phyloP scores from a whole-genome alignment of 2,888 invertebrate genomes.

The Zhengitettix transpicula region DNA sequence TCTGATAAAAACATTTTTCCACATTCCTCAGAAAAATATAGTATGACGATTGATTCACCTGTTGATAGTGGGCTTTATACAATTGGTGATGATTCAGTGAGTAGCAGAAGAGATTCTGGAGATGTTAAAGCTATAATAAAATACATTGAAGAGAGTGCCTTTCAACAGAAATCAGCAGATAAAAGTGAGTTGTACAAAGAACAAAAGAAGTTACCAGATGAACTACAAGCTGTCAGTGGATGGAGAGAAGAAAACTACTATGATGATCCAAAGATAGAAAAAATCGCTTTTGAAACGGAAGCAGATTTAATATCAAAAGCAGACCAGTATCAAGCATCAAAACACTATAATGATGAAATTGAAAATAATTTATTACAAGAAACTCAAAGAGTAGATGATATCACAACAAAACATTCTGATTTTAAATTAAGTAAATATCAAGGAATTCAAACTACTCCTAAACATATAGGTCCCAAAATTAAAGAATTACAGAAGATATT shows the following conservation, averaged over 20 bases:
- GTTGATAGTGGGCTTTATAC: background rate
- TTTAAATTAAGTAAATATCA: background rate
- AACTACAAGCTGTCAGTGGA: background rate
- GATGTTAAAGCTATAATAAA: conserved; percentile 38
- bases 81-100: conserved; percentile 10
- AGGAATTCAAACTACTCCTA: conserved; percentile 14
- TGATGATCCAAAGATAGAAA: conserved; percentile 5
- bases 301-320: background rate
- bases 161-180: conserved; percentile 22
- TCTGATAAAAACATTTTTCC: conserved; percentile 20
- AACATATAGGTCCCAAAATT: conserved; percentile 29
- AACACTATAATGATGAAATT: background rate
- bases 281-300: conserved; percentile 12
- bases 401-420: background rate
- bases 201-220: conserved; percentile 19
- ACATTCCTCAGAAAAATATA: conserved; percentile 11
- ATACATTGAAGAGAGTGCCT: conserved; percentile 32
- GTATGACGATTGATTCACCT: background rate
- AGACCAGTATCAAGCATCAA: too few species aligned
- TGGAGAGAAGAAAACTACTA: conserved; percentile 19
- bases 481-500: conserved; percentile 31
- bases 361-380: background rate
- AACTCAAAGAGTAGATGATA: background rate
- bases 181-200: conserved; percentile 18
- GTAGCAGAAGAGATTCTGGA: conserved; percentile 25